These are phyloP conservation scores for Nasonia longicornis DNA, from an alignment of 1,140 invertebrate genomes.

Conservation along the genomic window DNA sequence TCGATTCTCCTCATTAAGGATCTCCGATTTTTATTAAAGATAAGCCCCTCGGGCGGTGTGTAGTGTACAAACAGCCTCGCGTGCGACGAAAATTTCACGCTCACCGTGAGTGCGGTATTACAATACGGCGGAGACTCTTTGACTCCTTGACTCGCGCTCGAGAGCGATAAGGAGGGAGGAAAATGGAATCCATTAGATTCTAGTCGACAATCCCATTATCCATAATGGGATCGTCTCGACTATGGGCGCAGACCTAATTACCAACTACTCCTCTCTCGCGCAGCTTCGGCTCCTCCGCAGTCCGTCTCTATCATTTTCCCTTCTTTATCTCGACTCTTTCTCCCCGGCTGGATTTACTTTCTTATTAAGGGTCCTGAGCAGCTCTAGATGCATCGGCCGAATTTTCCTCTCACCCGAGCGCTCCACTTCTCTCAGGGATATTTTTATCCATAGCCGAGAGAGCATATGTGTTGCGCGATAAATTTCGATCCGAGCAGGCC, in stretches of 20 bases:
- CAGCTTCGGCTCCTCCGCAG: not conserved
- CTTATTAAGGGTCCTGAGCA: not conserved
- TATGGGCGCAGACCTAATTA: conserved; percentile 33
- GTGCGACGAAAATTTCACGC: conserved; percentile 15
- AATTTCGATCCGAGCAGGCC: conserved; percentile 6
- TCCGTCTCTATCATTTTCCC: not conserved
- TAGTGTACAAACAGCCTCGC: not conserved
- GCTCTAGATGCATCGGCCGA: not conserved
- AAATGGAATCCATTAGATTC: conserved; percentile 44
- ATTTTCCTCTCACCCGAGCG: not conserved
- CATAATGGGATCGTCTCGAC: conserved; percentile 44
- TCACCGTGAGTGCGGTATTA: not conserved
- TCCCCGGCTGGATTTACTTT: conserved; percentile 14
- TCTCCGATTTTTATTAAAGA: conserved; percentile 6
- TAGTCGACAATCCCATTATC: conserved; percentile 46
- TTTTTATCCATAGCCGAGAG: not conserved
- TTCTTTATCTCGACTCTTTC: not conserved
- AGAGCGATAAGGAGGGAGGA: conserved; percentile 13
- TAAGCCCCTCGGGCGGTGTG: not conserved
- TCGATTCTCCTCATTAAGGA: conserved; percentile 17
- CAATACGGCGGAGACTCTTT: not conserved
- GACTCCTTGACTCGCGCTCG: not conserved
- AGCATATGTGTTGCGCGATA: conserved; percentile 1
- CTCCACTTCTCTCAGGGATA: not conserved
- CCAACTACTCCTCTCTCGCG: conserved; percentile 22